A percentile compares a stretch with the other conserved stretches of the same genome.
Conservation (phyloP, 2,888 invertebrate genomes). For the Sipha maydis region DNA sequence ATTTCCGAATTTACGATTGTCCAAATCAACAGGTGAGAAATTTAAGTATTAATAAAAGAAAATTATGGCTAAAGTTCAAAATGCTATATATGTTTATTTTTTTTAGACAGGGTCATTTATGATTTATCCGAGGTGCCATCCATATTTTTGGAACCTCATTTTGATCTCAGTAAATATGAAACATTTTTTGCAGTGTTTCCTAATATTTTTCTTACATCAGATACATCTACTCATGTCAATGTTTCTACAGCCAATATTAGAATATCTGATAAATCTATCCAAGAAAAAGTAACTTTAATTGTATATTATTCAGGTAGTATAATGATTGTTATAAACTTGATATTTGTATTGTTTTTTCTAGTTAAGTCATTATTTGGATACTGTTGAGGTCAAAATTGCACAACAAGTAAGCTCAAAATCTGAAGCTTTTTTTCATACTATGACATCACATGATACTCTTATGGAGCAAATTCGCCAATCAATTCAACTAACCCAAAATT, state of each 20-base stretch:
- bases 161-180: conserved; percentile 81
- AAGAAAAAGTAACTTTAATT: conserved; percentile 76
- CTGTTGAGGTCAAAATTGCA: conserved; percentile 93
- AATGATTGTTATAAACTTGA: not conserved
- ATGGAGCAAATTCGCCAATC: conserved; percentile 93
- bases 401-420: conserved; percentile 93
- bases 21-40: conserved; percentile 68
- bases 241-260: conserved; percentile 62
- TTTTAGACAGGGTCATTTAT: conserved; percentile 68
- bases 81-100: not conserved
- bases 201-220: conserved; percentile 68
- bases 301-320: not conserved
- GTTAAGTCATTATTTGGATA: conserved; percentile 92
- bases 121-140: conserved; percentile 80
- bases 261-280: conserved; percentile 72
- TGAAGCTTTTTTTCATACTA: conserved; percentile 96
- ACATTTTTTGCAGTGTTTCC: conserved; percentile 89
- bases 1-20: conserved; percentile 68
- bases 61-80: no score
- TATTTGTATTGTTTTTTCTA: conserved; percentile 65
- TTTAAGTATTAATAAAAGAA: not conserved
- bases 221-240: conserved; percentile 21
- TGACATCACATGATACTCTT: conserved; percentile 97
- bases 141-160: conserved; percentile 83
- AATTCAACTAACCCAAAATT: conserved; percentile 77